Percentiles rank a stretch among this genome's conserved stretches.
Conservation (phyloP, 2,797 vertebrate genomes). For the Petrocephalus schoutedeni region DNA sequence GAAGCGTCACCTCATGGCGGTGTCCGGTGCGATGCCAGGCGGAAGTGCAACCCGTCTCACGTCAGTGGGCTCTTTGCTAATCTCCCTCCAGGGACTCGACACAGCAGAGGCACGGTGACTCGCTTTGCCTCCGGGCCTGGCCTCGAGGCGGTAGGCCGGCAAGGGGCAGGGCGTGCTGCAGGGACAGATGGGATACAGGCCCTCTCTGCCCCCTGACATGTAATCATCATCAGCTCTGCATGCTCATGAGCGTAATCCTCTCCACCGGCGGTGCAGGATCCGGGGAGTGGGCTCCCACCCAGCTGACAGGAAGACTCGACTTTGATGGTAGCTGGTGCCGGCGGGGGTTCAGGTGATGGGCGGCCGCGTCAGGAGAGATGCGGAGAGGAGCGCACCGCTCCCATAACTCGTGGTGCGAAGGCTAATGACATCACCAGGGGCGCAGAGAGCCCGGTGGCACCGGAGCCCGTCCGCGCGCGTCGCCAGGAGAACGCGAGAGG, state of each 20-base stretch:
- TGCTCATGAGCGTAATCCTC: background rate
- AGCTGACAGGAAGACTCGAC: constrained; percentile 3
- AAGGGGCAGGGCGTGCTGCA: constrained; percentile 2
- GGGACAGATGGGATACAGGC: constrained; percentile 4
- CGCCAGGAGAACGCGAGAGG: background rate
- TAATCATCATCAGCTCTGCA: background rate
- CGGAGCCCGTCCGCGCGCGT: background rate
- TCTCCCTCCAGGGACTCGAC: background rate
- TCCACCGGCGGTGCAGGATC: background rate
- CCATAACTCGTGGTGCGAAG: background rate
- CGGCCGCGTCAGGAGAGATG: background rate
- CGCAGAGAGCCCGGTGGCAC: background rate
- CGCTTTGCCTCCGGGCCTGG: background rate
- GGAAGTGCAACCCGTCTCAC: background rate
- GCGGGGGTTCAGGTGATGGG: background rate
- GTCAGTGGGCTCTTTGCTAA: background rate
- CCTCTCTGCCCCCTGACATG: background rate
- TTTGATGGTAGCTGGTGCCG: background rate
- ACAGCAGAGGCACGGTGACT: background rate
- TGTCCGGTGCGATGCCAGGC: background rate
- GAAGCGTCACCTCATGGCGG: background rate
- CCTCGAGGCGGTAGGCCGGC: background rate
- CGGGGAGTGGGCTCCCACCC: background rate
- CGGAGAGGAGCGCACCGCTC: background rate
- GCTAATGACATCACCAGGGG: background rate